phyloP scores from a whole-genome alignment of 2,888 invertebrate genomes.

The Salpingus planirostris region DNA sequence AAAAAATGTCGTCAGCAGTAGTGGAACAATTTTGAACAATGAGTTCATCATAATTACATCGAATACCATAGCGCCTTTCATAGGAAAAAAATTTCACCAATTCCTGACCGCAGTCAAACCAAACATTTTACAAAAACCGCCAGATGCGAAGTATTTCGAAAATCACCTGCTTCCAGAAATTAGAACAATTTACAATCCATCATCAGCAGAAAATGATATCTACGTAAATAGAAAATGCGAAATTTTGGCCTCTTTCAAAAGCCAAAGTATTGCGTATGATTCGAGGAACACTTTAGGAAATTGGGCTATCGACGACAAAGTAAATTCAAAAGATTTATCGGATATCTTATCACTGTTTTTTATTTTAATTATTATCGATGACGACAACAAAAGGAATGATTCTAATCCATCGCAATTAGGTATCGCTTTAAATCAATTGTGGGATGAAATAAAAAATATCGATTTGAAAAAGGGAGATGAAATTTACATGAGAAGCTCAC shows the following conservation, averaged over 20 bases:
- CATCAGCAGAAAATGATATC: no score
- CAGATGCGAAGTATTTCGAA: no score
- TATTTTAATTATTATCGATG: no score
- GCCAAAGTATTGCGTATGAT: conserved; percentile 12
- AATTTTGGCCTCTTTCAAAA: conserved; percentile 12
- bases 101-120: no score
- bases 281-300: conserved; percentile 13
- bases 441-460: conserved; percentile 7
- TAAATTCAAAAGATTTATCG: conserved; percentile 10
- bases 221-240: conserved; percentile 10
- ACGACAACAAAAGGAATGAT: conserved; percentile 9
- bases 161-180: no score
- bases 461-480: conserved; percentile 13
- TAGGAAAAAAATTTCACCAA: no score
- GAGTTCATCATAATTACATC: no score
- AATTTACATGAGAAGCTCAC: conserved; percentile 25
- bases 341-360: conserved; percentile 16
- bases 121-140: no score
- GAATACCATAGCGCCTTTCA: no score
- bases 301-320: conserved; percentile 15
- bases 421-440: conserved; percentile 13
- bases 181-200: no score
- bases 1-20: no score
- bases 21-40: no score
- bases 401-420: conserved; percentile 9